Conservation (phyloP, 1,140 invertebrate species). For the Manduca sexta region DNA sequence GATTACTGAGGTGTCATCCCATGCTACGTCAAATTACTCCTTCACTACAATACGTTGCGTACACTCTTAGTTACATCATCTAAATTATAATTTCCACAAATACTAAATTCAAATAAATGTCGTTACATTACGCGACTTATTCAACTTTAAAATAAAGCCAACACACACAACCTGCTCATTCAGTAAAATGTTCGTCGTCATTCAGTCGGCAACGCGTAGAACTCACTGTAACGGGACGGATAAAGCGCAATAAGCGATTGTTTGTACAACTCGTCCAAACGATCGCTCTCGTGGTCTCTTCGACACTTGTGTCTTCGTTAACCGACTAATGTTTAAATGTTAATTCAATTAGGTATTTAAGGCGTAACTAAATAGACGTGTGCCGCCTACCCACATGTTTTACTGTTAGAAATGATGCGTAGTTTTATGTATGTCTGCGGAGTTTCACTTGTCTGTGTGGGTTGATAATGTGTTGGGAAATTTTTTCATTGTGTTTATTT, state of each 20-base stretch:
- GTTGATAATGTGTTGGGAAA: too few species aligned
- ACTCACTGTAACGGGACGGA: slow-evolving; percentile 47
- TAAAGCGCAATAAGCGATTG: slow-evolving; percentile 47
- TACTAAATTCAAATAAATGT: too few species aligned
- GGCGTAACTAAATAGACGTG: slow-evolving; percentile 7
- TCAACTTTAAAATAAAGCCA: too few species aligned
- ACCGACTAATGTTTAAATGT: slow-evolving; percentile 27
- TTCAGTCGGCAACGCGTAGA: slow-evolving; percentile 26
- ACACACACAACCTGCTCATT: too few species aligned
- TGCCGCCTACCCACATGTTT: slow-evolving; percentile 1
- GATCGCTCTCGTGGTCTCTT: slow-evolving; percentile 25
- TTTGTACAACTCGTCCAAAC: slow-evolving; percentile 39
- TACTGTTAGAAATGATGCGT: background rate
- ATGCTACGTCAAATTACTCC: too few species aligned
- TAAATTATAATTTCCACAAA: too few species aligned
- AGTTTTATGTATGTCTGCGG: background rate
- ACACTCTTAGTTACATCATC: too few species aligned
- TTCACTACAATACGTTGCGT: too few species aligned
- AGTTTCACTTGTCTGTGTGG: too few species aligned
- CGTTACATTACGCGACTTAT: too few species aligned
- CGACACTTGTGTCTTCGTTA: slow-evolving; percentile 37
- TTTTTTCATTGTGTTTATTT: too few species aligned
- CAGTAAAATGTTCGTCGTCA: background rate
- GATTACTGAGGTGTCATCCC: too few species aligned
- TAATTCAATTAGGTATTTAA: slow-evolving; percentile 17